phyloP scores from a whole-genome alignment of 2,113 vertebrate genomes.

The Mobula birostris region DNA sequence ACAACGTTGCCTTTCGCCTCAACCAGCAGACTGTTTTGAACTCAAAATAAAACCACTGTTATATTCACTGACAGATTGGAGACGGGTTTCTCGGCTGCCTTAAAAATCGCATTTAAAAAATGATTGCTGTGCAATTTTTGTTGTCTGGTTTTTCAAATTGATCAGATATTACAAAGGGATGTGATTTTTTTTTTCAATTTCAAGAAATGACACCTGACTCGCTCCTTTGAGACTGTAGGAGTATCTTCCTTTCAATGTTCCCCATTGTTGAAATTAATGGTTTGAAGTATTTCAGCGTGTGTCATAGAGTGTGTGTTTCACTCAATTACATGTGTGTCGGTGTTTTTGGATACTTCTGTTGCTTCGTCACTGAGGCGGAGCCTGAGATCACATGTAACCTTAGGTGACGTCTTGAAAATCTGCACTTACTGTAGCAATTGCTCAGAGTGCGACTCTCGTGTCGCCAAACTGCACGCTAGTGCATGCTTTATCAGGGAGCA shows the following conservation, averaged over 20 bases:
- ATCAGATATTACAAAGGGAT: not conserved
- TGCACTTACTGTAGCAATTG: not conserved
- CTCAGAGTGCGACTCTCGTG: not conserved
- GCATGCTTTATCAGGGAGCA: not conserved
- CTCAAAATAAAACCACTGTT: not conserved
- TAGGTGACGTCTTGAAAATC: not conserved
- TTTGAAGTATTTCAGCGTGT: not conserved
- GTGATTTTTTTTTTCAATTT: not conserved
- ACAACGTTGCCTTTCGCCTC: too few relatives aligned
- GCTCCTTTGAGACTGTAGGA: not conserved
- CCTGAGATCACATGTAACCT: too few relatives aligned
- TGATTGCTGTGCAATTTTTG: not conserved
- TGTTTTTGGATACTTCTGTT: not conserved
- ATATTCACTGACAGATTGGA: too few relatives aligned
- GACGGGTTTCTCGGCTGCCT: not conserved
- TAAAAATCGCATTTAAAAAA: not conserved
- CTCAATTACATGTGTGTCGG: not conserved
- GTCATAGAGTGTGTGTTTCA: not conserved
- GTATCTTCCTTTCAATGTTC: not conserved
- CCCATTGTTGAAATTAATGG: not conserved
- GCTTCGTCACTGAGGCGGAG: not conserved
- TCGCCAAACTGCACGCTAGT: not conserved
- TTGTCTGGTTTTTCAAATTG: not conserved
- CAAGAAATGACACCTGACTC: not conserved
- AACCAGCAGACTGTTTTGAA: not conserved